These are phyloP conservation scores for Collichthys lucidus DNA, from an alignment of 2,113 vertebrate species.

Conservation along the genomic window DNA sequence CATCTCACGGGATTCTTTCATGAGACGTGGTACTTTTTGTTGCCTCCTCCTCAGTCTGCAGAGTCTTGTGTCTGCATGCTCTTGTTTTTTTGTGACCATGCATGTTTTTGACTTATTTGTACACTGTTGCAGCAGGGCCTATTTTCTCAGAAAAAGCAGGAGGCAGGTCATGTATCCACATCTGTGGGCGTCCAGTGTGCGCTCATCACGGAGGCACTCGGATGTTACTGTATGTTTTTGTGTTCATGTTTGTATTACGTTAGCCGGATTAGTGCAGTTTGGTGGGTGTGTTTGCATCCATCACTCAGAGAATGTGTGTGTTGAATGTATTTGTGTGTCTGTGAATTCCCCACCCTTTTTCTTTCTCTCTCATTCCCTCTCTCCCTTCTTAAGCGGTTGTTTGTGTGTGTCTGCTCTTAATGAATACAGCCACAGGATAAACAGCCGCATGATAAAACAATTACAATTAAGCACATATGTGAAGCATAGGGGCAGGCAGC, in stretches of 20 bases:
- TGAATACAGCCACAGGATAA: conserved; percentile 46
- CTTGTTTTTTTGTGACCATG: conserved; percentile 40
- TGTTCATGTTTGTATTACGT: conserved; percentile 48
- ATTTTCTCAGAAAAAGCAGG: conserved; percentile 29
- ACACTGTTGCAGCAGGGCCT: conserved; percentile 21
- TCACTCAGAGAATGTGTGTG: conserved; percentile 40
- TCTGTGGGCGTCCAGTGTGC: conserved; percentile 34
- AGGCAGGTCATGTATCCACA: conserved; percentile 41
- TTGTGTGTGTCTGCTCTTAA: conserved; percentile 53
- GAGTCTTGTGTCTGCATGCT: conserved; percentile 26
- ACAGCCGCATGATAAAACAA: conserved; percentile 52
- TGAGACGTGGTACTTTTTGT: conserved; percentile 15
- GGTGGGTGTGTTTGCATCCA: conserved; percentile 48
- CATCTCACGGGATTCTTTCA: conserved; percentile 28
- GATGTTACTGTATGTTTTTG: conserved; percentile 42
- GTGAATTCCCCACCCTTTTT: conserved; percentile 37
- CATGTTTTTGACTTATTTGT: conserved; percentile 46
- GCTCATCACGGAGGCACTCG: conserved; percentile 38
- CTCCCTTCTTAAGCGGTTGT: conserved; percentile 28
- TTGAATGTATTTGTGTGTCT: conserved; percentile 38
- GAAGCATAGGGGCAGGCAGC: conserved; percentile 5
- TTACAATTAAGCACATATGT: conserved; percentile 40
- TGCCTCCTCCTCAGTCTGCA: conserved; percentile 16
- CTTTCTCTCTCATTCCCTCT: conserved; percentile 14
- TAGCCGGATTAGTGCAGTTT: conserved; percentile 40